Evolutionary conservation across 2,113 vertebrate genomes (phyloP), one percentile per base, ranked within the genome.

Genomic region (Lepisosteus oculatus): DNA sequence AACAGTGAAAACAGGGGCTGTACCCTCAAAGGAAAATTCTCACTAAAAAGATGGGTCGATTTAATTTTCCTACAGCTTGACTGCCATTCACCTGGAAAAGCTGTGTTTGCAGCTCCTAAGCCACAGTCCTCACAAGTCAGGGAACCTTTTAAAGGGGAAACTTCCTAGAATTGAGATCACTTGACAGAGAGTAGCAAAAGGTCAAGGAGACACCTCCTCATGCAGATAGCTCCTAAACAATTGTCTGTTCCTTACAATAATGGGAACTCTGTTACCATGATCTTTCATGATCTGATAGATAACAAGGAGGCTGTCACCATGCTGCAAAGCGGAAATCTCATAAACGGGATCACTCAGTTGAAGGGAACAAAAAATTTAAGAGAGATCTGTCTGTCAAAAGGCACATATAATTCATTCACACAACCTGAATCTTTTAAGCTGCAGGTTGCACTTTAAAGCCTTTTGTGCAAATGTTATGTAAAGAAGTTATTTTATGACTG

Each of bases 201-300:
- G 56, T 59, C 56, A 59, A 59, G 56, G 11, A 59, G 56, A 59
- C 56, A 59, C n/a, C 56, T 59, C 56, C 56, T 59, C 56, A 4
- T 59, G 11, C 56, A 59, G 56, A 59, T 59, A 14, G 56, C n/a
- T 59, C n/a, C n/a, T 14, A 13, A 59, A 59, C 56, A 59, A 59
- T n/a, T 59, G 56, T 59, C 11, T 59, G 11, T n/a, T 4, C 56
- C 13, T 59, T 59, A 59, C 56, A 59, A 59, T 59, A 59, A 59
- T 59, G 56, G 56, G 56, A 59, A 59, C 56, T 29, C 29, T 59
- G n/a, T 59, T 59, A 59, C 56, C 11, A 12, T 55, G 12, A 55
- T 8, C 6, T 55, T 55, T 55, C 56, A 13, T 13, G 56, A n/a
- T 59, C 56, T 14, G 56, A 59, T 59, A 13, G 56, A n/a, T 59